These are phyloP conservation scores for Carterocephalus palaemon DNA, from an alignment of 2,888 invertebrate species.

Conservation along the genomic window DNA sequence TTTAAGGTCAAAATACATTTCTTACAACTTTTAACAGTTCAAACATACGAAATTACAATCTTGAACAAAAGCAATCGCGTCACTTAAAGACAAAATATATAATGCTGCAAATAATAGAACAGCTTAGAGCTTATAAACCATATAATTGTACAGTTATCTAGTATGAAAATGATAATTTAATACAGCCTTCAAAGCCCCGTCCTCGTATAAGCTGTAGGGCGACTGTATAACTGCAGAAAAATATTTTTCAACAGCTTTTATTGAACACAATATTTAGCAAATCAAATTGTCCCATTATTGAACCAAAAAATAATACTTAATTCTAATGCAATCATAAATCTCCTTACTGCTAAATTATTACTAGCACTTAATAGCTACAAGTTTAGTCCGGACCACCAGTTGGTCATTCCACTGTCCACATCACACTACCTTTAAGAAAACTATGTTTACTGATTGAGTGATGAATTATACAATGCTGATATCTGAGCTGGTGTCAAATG, in stretches of 20 bases:
- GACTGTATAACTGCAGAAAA: slow-evolving; percentile 34
- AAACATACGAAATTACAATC: slow-evolving; percentile 72
- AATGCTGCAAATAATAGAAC: slow-evolving; percentile 61
- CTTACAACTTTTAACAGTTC: slow-evolving; percentile 73
- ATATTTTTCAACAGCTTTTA: slow-evolving; percentile 40
- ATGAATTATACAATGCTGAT: slow-evolving; percentile 58
- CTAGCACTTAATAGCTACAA: slow-evolving; percentile 65
- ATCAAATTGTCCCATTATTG: slow-evolving; percentile 58
- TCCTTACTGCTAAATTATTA: slow-evolving; percentile 65
- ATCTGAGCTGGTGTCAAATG: slow-evolving; percentile 67
- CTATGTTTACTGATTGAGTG: slow-evolving; percentile 60
- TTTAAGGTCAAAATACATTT: slow-evolving; percentile 77
- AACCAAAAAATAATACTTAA: slow-evolving; percentile 67
- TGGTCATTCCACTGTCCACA: slow-evolving; percentile 70
- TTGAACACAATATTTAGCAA: slow-evolving; percentile 49
- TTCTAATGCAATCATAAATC: slow-evolving; percentile 72
- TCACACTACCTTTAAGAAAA: slow-evolving; percentile 65
- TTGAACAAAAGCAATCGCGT: slow-evolving; percentile 55
- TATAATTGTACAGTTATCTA: slow-evolving; percentile 38
- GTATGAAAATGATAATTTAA: slow-evolving; percentile 44
- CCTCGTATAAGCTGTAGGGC: neutral
- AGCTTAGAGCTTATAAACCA: slow-evolving; percentile 52
- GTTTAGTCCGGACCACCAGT: slow-evolving; percentile 68
- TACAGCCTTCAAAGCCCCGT: slow-evolving; percentile 38
- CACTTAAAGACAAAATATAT: slow-evolving; percentile 58